phyloP scores from a whole-genome alignment of 2,888 invertebrate species.

The Drosophila sordidapex region DNA sequence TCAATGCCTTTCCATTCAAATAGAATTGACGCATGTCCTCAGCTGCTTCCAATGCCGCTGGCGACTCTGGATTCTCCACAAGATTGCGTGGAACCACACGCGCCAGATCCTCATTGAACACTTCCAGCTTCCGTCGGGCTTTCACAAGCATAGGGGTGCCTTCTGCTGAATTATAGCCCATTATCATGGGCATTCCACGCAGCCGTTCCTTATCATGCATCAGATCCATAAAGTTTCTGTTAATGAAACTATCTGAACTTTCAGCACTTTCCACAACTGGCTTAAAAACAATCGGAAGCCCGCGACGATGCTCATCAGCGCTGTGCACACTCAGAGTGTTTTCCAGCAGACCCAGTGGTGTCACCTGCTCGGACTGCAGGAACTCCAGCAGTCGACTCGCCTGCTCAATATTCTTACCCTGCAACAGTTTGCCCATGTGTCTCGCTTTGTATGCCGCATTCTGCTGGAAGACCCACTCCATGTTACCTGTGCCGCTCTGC shows the following conservation, averaged over 20 bases:
- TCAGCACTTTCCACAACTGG: constrained; percentile 78
- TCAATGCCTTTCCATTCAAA: constrained; percentile 84
- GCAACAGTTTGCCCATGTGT: constrained; percentile 73
- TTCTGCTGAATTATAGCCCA: constrained; percentile 87
- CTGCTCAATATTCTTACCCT: constrained; percentile 49
- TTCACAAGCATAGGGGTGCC: constrained; percentile 84
- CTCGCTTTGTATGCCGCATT: constrained; percentile 67
- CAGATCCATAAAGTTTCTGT: constrained; percentile 84
- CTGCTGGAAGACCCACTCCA: constrained; percentile 83
- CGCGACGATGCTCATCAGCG: constrained; percentile 79
- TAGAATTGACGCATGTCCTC: constrained; percentile 84
- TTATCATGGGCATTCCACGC: constrained; percentile 86
- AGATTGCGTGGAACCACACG: constrained; percentile 81
- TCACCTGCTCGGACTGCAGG: constrained; percentile 66
- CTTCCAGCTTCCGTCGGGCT: constrained; percentile 71
- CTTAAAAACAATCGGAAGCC: constrained; percentile 78
- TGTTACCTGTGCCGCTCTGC: constrained; percentile 82
- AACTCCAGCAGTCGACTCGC: constrained; percentile 57
- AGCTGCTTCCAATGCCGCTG: constrained; percentile 59
- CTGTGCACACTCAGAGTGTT: constrained; percentile 61
- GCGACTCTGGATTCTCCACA: constrained; percentile 58
- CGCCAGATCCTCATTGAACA: constrained; percentile 73
- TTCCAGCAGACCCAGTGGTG: constrained; percentile 53
- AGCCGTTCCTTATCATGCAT: constrained; percentile 82
- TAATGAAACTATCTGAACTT: constrained; percentile 78